These are phyloP conservation scores for Apolygus lucorum DNA, from an alignment of 1,140 invertebrate genomes.

Conservation along the genomic window DNA sequence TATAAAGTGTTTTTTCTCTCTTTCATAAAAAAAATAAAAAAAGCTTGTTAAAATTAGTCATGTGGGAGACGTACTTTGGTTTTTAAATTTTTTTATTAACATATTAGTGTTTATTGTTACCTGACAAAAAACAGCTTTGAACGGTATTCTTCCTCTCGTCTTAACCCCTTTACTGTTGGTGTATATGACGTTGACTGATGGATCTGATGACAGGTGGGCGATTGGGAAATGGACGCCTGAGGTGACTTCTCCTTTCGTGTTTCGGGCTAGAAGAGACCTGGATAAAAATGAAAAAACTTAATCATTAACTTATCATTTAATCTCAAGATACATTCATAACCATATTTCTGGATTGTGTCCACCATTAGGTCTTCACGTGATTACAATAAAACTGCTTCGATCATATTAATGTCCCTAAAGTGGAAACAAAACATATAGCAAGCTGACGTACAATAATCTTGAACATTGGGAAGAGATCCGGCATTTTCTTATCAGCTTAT, in stretches of 20 bases:
- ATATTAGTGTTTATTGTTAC: not conserved
- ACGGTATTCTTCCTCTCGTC: not conserved
- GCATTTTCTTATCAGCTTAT: too few relatives aligned
- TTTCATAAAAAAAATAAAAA: not conserved
- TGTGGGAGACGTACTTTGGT: not conserved
- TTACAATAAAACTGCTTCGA: too few relatives aligned
- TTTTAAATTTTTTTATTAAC: not conserved
- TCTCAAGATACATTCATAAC: too few relatives aligned
- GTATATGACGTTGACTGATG: not conserved
- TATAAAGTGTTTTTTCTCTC: not conserved
- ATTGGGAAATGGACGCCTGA: constrained; percentile 3
- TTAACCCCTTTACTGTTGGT: not conserved
- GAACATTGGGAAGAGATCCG: too few relatives aligned
- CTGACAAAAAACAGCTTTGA: not conserved
- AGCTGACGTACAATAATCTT: too few relatives aligned
- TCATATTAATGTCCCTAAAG: too few relatives aligned
- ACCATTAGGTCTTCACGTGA: too few relatives aligned
- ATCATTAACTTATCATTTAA: too few relatives aligned
- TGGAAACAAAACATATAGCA: too few relatives aligned
- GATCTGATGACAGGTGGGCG: not conserved
- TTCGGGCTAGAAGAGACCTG: not conserved
- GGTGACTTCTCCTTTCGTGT: constrained; percentile 4
- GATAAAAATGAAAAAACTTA: not conserved
- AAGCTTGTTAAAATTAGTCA: not conserved
- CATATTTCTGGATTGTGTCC: too few relatives aligned